phyloP scores from a whole-genome alignment of 2,113 vertebrate genomes.

The Toxostoma redivivum region DNA sequence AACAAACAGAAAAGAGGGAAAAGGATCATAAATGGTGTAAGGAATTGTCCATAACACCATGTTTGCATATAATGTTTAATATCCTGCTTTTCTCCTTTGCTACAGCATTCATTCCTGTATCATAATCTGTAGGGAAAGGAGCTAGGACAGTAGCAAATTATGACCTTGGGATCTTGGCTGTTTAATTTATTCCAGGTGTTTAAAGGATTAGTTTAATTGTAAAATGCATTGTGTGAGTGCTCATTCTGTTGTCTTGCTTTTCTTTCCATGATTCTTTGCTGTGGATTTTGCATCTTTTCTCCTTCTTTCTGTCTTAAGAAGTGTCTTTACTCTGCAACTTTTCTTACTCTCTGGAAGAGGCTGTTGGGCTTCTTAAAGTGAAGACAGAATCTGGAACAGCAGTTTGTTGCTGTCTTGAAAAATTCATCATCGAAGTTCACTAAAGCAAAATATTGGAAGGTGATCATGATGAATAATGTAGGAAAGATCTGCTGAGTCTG shows the following conservation, averaged over 20 bases:
- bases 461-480: background rate
- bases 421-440: background rate
- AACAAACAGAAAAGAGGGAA: too few species aligned
- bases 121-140: background rate
- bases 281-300: background rate
- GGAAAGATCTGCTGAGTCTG: background rate
- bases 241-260: background rate
- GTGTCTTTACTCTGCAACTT: background rate
- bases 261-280: background rate
- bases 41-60: accelerated
- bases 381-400: background rate
- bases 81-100: background rate
- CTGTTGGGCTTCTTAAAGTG: background rate
- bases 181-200: background rate
- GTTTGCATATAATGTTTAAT: background rate
- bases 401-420: background rate
- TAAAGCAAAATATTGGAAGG: background rate
- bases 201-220: background rate
- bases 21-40: background rate
- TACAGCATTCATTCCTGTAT: background rate
- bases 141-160: background rate
- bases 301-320: background rate
- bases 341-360: background rate
- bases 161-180: background rate
- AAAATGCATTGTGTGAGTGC: background rate